These are phyloP conservation scores for Acanthacorydalis orientalis DNA, from an alignment of 2,888 invertebrate species.

Conservation along the genomic window DNA sequence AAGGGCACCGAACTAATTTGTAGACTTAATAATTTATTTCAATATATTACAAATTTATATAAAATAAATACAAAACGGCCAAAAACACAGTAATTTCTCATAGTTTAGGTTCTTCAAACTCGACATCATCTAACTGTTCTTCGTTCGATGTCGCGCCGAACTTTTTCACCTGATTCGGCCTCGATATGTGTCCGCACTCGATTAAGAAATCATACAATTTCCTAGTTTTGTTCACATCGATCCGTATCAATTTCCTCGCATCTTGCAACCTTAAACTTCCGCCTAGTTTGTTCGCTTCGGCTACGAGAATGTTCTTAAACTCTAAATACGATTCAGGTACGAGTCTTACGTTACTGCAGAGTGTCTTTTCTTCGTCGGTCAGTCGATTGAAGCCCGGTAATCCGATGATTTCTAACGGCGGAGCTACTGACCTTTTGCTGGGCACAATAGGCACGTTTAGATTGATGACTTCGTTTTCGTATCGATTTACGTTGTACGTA, in stretches of 20 bases:
- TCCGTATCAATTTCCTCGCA: conserved; percentile 70
- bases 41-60: background rate
- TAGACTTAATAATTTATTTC: background rate
- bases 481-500: conserved; percentile 16
- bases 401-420: conserved; percentile 49
- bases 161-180: background rate
- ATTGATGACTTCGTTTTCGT: background rate
- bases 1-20: conserved; percentile 4
- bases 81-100: too few relatives aligned
- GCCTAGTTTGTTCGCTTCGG: conserved; percentile 61
- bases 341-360: conserved; percentile 61
- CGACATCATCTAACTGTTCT: too few relatives aligned
- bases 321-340: conserved; percentile 64
- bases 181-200: conserved; percentile 52
- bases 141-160: background rate
- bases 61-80: background rate
- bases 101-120: too few relatives aligned
- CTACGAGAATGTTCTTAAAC: conserved; percentile 53
- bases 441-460: conserved; percentile 2
- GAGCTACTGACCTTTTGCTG: conserved; percentile 27
- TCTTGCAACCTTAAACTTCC: conserved; percentile 62
- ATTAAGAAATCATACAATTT: conserved; percentile 68
- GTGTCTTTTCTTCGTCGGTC: conserved; percentile 48
- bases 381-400: conserved; percentile 64
- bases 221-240: conserved; percentile 85